A percentile compares a stretch with the other conserved stretches of the same genome.
These are phyloP conservation scores for Macropis europaea DNA, from an alignment of 2,888 invertebrate genomes.

Conservation along the genomic window DNA sequence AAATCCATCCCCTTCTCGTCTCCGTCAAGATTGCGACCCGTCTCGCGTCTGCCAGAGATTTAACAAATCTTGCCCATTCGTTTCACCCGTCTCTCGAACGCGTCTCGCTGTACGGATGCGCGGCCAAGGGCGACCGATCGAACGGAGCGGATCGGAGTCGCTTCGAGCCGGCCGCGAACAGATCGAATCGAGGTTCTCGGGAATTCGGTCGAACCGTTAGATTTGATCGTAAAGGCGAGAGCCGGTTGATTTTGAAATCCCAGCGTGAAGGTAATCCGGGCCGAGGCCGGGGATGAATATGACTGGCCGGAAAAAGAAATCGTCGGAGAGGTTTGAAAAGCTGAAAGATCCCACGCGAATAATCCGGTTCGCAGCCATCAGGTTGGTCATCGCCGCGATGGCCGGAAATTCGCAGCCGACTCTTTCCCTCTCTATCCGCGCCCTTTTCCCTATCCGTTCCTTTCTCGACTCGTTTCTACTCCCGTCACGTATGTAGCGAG, in stretches of 20 bases:
- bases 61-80: conserved; percentile 22
- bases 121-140: too few relatives aligned
- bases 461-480: conserved; percentile 74
- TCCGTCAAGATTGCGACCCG: conserved; percentile 33
- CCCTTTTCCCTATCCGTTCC: conserved; percentile 52
- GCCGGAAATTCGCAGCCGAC: conserved; percentile 69
- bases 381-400: conserved; percentile 56
- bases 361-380: conserved; percentile 57
- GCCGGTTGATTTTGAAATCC: neutral
- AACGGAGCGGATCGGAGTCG: too few relatives aligned
- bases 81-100: neutral
- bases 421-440: conserved; percentile 51
- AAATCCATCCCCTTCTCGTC: conserved; percentile 19
- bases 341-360: conserved; percentile 71
- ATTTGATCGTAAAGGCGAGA: too few relatives aligned
- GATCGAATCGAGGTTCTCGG: too few relatives aligned
- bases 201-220: too few relatives aligned
- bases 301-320: conserved; percentile 1
- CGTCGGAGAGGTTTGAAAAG: conserved; percentile 51
- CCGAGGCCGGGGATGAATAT: neutral
- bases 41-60: conserved; percentile 51
- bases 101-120: too few relatives aligned
- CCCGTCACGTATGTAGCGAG: conserved; percentile 80
- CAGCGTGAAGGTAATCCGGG: neutral
- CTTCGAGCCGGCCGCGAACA: too few relatives aligned